Evolutionary conservation across 1,140 invertebrate genomes (phyloP).

Genomic region (Zaprionus ghesquierei): DNA sequence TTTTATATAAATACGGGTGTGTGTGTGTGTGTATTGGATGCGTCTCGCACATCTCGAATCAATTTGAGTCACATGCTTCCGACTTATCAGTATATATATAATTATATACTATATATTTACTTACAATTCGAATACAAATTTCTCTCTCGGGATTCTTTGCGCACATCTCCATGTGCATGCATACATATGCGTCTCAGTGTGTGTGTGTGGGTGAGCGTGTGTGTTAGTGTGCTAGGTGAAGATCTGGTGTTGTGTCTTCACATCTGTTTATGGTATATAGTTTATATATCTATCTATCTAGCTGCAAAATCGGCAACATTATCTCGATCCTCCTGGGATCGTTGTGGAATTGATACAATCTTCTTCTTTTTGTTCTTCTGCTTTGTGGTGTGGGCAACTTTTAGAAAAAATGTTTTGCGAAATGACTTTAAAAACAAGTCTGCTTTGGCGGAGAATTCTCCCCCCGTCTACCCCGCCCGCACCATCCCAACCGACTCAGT

Average conservation of each 20-base stretch:
- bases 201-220: neutral
- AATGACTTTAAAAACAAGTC: neutral
- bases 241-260: neutral
- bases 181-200: neutral
- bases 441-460: neutral
- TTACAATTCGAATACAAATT: slow-evolving; percentile 29
- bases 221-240: neutral
- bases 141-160: neutral
- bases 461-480: neutral
- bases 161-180: slow-evolving; percentile 8
- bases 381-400: neutral
- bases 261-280: neutral
- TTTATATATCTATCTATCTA: neutral
- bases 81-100: slow-evolving; percentile 2
- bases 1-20: neutral
- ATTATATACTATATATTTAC: neutral
- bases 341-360: neutral
- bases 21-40: neutral
- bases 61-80: slow-evolving; percentile 45
- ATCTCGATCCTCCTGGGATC: neutral
- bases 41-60: slow-evolving; percentile 19
- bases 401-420: neutral
- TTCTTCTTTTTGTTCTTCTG: neutral
- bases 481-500: neutral
- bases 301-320: neutral